phyloP scores from a whole-genome alignment of 2,888 invertebrate species.

The Maniola hyperantus region DNA sequence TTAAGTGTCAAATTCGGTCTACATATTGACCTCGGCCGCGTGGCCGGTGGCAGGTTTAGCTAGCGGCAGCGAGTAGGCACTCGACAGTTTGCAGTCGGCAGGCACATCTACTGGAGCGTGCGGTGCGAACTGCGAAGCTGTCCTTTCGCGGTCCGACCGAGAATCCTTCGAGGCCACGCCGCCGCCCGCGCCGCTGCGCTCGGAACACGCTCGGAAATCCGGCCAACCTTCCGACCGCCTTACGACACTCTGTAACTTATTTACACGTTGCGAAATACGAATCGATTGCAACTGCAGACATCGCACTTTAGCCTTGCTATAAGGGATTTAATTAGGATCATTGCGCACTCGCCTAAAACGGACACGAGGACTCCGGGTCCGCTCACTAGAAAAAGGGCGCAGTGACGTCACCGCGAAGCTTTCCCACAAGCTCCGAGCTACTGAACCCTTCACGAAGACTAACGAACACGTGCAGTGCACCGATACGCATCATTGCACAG shows the following conservation, averaged over 20 bases:
- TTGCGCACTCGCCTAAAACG: slow-evolving; percentile 79
- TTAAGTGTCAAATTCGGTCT: slow-evolving; percentile 7
- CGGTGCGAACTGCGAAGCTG: slow-evolving; percentile 39
- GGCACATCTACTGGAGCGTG: slow-evolving; percentile 35
- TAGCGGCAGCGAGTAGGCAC: slow-evolving; percentile 48
- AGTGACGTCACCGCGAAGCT: slow-evolving; percentile 32
- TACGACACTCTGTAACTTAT: slow-evolving; percentile 81
- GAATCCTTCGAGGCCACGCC: slow-evolving; percentile 76
- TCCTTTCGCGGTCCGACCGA: slow-evolving; percentile 60
- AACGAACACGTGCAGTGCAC: slow-evolving; percentile 3
- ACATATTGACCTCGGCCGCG: slow-evolving; percentile 42
- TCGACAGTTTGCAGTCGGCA: slow-evolving; percentile 47
- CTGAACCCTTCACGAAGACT: not conserved
- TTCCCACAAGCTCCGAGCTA: slow-evolving; percentile 8
- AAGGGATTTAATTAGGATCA: slow-evolving; percentile 82
- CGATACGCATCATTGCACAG: slow-evolving; percentile 20
- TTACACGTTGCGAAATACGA: slow-evolving; percentile 81
- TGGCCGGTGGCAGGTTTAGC: slow-evolving; percentile 36
- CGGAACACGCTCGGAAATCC: slow-evolving; percentile 82
- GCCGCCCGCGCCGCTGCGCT: slow-evolving; percentile 57
- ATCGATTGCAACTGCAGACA: slow-evolving; percentile 82
- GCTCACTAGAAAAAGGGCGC: slow-evolving; percentile 55
- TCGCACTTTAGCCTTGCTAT: slow-evolving; percentile 80
- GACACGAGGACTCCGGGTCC: slow-evolving; percentile 80
- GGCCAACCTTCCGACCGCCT: slow-evolving; percentile 82